These are phyloP conservation scores for Entomobrya multifasciata DNA, from an alignment of 2,888 invertebrate species.

Conservation along the genomic window DNA sequence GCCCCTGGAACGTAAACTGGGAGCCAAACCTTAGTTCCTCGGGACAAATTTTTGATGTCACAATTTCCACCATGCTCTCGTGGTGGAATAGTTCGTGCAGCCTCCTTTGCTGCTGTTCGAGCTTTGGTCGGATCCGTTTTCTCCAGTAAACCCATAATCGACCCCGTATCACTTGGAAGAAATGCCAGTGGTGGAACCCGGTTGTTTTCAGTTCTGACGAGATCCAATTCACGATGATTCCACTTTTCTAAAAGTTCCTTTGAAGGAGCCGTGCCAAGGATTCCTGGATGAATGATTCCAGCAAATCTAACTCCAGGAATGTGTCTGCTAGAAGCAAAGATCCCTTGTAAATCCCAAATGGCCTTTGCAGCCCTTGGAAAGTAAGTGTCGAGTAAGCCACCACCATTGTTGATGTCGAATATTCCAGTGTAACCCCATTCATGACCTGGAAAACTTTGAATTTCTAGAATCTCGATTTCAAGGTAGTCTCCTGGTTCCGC, in stretches of 20 bases:
- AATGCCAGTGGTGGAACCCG: constrained; percentile 64
- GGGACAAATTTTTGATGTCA: constrained; percentile 76
- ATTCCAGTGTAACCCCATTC: constrained; percentile 75
- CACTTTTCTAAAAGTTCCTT: constrained; percentile 62
- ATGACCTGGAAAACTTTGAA: constrained; percentile 69
- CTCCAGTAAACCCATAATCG: constrained; percentile 69
- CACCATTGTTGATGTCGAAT: constrained; percentile 56
- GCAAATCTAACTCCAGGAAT: constrained; percentile 74
- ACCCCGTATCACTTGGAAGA: constrained; percentile 45
- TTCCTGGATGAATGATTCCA: constrained; percentile 74
- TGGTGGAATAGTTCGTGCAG: constrained; percentile 72
- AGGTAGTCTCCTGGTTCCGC: constrained; percentile 75
- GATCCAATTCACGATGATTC: constrained; percentile 69
- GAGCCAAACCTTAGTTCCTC: constrained; percentile 73
- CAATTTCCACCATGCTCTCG: constrained; percentile 76
- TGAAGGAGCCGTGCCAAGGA: constrained; percentile 69
- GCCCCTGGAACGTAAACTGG: constrained; percentile 73
- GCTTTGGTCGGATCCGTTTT: constrained; percentile 55
- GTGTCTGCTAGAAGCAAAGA: constrained; percentile 72
- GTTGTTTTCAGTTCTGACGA: constrained; percentile 55
- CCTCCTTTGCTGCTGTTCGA: constrained; percentile 65
- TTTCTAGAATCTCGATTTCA: constrained; percentile 76
- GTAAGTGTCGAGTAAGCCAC: constrained; percentile 46
- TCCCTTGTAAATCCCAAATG: constrained; percentile 77
- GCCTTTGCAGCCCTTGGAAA: constrained; percentile 68